phyloP scores from a whole-genome alignment of 92 coral and sea anemone species.

The Heliopora coerulea region DNA sequence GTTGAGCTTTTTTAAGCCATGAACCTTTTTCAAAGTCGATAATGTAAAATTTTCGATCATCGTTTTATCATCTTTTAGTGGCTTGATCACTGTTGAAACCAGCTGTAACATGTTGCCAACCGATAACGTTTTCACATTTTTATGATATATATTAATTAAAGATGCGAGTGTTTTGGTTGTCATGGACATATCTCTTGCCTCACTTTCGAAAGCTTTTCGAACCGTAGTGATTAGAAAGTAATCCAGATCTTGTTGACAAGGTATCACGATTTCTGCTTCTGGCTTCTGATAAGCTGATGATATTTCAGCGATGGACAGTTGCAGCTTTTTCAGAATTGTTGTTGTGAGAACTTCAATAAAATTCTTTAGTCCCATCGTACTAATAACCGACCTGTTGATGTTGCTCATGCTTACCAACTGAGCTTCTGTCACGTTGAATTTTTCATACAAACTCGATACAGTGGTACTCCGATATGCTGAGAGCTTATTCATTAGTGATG shows the following conservation, averaged over 20 bases:
- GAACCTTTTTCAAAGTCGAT: background rate
- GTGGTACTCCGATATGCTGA: background rate
- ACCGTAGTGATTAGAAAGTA: background rate
- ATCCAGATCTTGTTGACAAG: conserved; percentile 7
- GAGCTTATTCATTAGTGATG: background rate
- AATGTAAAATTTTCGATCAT: conserved; percentile 22
- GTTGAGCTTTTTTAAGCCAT: background rate
- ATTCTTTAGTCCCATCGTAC: conserved; percentile 21
- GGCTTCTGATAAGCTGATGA: background rate
- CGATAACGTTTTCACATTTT: conserved; percentile 1
- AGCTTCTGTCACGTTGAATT: conserved; percentile 1
- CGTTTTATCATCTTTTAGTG: background rate
- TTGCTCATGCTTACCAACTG: conserved; percentile 18
- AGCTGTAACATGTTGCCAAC: conserved; percentile 1
- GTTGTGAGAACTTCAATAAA: background rate
- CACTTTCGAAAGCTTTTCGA: background rate
- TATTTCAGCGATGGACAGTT: background rate
- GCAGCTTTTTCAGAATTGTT: conserved; percentile 7
- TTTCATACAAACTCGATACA: conserved; percentile 5
- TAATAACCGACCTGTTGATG: background rate
- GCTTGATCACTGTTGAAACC: background rate
- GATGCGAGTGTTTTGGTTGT: conserved; percentile 14
- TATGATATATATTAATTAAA: background rate
- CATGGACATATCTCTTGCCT: conserved; percentile 21
- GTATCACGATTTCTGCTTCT: background rate